These are phyloP conservation scores for Nixonia krombeini DNA, from an alignment of 1,140 invertebrate genomes.

Conservation along the genomic window DNA sequence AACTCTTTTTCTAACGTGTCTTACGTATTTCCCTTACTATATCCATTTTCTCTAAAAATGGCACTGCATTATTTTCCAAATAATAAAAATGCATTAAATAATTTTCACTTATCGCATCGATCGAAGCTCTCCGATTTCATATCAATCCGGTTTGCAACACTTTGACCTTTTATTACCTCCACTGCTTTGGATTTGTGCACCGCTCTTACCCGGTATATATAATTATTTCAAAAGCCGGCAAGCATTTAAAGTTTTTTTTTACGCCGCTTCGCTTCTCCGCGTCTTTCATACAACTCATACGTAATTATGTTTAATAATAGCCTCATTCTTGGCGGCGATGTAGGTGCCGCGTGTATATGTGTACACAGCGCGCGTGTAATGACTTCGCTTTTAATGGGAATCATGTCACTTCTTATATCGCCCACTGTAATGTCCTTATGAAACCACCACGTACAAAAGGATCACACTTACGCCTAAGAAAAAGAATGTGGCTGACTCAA, in stretches of 20 bases:
- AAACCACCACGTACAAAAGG: constrained; percentile 3
- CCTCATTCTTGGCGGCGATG: constrained; percentile 28
- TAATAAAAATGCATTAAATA: no score
- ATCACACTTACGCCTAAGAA: no score
- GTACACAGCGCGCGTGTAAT: constrained; percentile 40
- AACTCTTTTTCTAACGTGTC: no score
- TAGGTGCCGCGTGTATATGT: neutral
- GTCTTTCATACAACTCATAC: constrained; percentile 24
- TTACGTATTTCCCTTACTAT: no score
- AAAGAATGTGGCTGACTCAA: no score
- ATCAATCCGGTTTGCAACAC: no score
- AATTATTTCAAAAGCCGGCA: neutral
- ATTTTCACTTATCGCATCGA: no score
- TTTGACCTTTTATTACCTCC: no score
- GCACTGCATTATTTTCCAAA: no score
- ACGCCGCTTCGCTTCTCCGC: neutral
- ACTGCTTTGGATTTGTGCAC: no score
- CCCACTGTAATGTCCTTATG: constrained; percentile 7
- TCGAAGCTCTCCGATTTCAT: no score
- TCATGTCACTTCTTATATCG: constrained; percentile 23
- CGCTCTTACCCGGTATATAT: neutral
- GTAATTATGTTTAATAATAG: constrained; percentile 49
- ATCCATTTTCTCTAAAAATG: no score
- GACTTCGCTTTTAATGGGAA: constrained; percentile 39
- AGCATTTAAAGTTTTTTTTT: neutral